Conservation (phyloP, 1,140 invertebrate species). For the Drosophila orena region DNA sequence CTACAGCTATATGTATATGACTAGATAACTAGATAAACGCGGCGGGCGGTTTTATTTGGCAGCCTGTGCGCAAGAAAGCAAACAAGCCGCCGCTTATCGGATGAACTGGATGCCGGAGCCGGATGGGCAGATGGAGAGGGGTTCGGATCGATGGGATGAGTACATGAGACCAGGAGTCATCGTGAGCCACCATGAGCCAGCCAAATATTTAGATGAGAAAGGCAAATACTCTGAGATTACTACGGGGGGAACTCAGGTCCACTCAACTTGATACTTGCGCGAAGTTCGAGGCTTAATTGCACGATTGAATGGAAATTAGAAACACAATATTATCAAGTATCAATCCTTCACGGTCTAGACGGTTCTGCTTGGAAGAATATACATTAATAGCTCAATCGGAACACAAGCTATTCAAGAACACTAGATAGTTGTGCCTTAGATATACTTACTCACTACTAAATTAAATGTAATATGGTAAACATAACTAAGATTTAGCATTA, state of each 20-base stretch:
- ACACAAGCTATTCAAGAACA: background rate
- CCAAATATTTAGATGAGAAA: slow-evolving; percentile 18
- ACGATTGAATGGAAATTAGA: background rate
- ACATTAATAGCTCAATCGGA: background rate
- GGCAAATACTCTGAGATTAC: background rate
- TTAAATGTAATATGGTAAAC: too few species aligned
- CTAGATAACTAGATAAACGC: slow-evolving; percentile 51
- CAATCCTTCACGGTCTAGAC: slow-evolving; percentile 1
- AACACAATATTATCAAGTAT: slow-evolving; percentile 16
- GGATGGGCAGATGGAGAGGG: background rate
- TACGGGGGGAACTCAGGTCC: slow-evolving; percentile 3
- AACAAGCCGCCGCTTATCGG: slow-evolving; percentile 54
- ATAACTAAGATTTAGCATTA: too few species aligned
- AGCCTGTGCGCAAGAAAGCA: slow-evolving; percentile 62
- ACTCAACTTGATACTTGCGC: slow-evolving; percentile 5
- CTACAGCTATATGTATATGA: slow-evolving; percentile 8
- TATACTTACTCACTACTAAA: too few species aligned
- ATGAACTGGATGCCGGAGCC: slow-evolving; percentile 5
- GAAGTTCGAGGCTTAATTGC: slow-evolving; percentile 11
- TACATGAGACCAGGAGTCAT: slow-evolving; percentile 10
- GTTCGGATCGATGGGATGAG: slow-evolving; percentile 2
- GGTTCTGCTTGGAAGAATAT: slow-evolving; percentile 18
- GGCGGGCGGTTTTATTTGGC: slow-evolving; percentile 43
- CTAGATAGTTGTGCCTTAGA: too few species aligned
- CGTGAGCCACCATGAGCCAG: slow-evolving; percentile 3